Conservation (phyloP, 2,113 vertebrate genomes). For the Centrocercus urophasianus region DNA sequence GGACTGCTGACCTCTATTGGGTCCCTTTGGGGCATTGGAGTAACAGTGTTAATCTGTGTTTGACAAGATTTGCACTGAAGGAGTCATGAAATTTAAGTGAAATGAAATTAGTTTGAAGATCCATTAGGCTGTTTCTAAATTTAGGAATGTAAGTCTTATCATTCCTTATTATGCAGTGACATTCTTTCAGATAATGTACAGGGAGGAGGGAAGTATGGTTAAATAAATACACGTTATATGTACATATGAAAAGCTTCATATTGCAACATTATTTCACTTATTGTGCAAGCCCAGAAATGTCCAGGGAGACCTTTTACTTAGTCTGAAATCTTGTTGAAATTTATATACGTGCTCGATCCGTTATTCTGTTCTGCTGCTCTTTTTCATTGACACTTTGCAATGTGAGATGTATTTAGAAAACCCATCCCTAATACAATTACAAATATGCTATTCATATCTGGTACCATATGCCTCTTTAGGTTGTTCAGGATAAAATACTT, state of each 20-base stretch:
- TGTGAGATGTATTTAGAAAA: not conserved
- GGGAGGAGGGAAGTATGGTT: not conserved
- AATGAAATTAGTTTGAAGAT: not conserved
- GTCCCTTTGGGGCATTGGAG: not conserved
- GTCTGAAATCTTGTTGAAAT: not conserved
- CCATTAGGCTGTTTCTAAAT: not conserved
- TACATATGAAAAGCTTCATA: not conserved
- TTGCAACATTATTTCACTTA: not conserved
- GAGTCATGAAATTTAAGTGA: not conserved
- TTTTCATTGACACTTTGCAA: rapidly evolving
- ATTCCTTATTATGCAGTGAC: not conserved
- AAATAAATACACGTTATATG: not conserved
- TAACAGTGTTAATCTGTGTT: not conserved
- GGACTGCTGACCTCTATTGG: not conserved
- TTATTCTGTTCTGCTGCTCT: not conserved
- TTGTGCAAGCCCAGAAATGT: not conserved
- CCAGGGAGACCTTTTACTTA: not conserved
- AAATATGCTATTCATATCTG: not conserved
- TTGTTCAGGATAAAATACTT: not conserved
- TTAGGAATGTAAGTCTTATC: not conserved
- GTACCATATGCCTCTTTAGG: not conserved
- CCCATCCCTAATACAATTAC: not conserved
- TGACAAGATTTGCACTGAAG: not conserved
- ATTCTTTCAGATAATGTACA: not conserved
- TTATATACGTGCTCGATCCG: rapidly evolving